Percentiles rank a stretch among this genome's conserved stretches.
phyloP scores from a whole-genome alignment of 2,113 vertebrate species.

The Ictalurus punctatus region DNA sequence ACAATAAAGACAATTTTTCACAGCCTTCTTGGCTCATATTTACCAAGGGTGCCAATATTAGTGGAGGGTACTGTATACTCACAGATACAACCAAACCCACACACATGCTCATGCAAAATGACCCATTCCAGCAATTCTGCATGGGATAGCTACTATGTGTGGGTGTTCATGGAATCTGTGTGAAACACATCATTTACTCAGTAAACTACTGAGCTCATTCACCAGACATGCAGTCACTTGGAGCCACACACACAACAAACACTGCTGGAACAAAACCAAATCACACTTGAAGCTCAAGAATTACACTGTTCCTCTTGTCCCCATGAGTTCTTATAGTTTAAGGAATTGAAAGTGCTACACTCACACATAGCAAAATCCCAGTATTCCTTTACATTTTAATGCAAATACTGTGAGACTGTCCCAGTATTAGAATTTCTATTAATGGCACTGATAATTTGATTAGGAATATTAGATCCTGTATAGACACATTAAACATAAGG shows the following conservation, averaged over 20 bases:
- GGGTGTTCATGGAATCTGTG: slow-evolving; percentile 67
- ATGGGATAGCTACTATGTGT: slow-evolving; percentile 41
- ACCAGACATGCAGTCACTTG: slow-evolving; percentile 64
- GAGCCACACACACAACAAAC: slow-evolving; percentile 55
- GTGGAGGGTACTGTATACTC: neutral
- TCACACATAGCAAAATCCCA: neutral
- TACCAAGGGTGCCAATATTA: no score
- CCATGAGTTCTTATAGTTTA: neutral
- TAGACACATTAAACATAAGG: neutral
- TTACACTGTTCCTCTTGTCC: slow-evolving; percentile 56
- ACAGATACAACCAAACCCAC: slow-evolving; percentile 21
- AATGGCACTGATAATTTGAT: neutral
- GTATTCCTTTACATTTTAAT: neutral
- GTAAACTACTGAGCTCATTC: slow-evolving; percentile 68
- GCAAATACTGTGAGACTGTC: neutral
- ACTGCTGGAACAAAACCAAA: slow-evolving; percentile 53
- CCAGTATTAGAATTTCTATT: neutral
- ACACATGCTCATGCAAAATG: slow-evolving; percentile 18
- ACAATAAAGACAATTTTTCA: no score
- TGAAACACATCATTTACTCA: slow-evolving; percentile 71
- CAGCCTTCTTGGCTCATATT: no score
- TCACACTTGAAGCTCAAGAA: slow-evolving; percentile 58
- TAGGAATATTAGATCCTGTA: no score
- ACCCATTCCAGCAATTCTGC: neutral
- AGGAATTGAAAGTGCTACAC: slow-evolving; percentile 38